Evolutionary conservation across 2,888 invertebrate genomes (phyloP), one percentile per base, ranked within the genome.

Genomic region (Melanchra persicariae): DNA sequence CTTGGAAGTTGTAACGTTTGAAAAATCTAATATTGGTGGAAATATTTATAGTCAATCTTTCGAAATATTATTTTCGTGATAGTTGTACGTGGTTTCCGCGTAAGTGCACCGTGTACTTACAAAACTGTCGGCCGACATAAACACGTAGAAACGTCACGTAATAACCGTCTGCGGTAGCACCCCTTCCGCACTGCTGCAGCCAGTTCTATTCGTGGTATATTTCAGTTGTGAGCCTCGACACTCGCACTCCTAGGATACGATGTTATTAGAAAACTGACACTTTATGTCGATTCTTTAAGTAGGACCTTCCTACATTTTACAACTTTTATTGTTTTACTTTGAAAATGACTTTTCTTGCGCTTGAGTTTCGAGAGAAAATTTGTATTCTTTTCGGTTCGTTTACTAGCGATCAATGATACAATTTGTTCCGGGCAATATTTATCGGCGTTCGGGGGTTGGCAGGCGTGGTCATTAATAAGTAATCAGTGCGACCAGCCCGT

Each of bases 401-500:
- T 87, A 87, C 84, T 74, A 68, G 65, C 84, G 74, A 89, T 88
- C 88, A 87, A 87, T 88, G 89, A 86, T 86, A 90, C 85, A 90
- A 91, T 91, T 91, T 87, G 84, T 85, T 85, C 82, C 74, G 75
- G 86, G 88, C 85, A 88, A 87, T 91, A 93, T 92, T 90, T 93
- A 93, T 92, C 89, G 89, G 82, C 83, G 88, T 84, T 85, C 85
- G 81, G 86, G 84, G 85, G 82, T 85, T 85, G 87, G 79, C 77
- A 77, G 83, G 77, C 79, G 87, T 86, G 83, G 91, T 91, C 94
- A 93, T 94, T 92, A 94, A 94, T 94, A 94, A 92, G 92, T 93
- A 93, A 94, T 94, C 93, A 94, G 92, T 84, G 90, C 85, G 87
- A 87, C 88, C 89, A 87, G 85, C 87, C 87, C 78, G 78, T 81